A percentile compares a stretch with the other conserved stretches of the same genome.
These are phyloP conservation scores for Odontomyia ornata DNA, from an alignment of 2,888 invertebrate species.

Conservation along the genomic window DNA sequence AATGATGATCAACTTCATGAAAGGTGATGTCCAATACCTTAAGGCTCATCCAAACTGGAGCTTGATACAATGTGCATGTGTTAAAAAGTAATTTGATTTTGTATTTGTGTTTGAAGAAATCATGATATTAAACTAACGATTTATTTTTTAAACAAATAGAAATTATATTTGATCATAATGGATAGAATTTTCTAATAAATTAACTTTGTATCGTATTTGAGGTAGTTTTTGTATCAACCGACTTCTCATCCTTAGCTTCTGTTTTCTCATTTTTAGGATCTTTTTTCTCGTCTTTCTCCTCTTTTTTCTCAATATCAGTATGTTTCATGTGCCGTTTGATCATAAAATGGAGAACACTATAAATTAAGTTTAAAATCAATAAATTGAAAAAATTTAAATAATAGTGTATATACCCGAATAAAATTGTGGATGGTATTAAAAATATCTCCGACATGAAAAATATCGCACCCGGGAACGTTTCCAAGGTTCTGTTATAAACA, in stretches of 20 bases:
- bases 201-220: too few species aligned
- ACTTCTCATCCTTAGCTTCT: neutral
- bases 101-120: neutral
- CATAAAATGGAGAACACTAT: neutral
- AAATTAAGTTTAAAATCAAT: constrained; percentile 7
- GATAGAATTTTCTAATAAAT: too few species aligned
- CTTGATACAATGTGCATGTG: constrained; percentile 39
- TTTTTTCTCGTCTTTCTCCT: neutral
- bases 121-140: constrained; percentile 7
- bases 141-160: neutral
- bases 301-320: too few species aligned
- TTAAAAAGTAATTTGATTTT: neutral
- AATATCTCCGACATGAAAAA: constrained; percentile 35
- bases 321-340: neutral
- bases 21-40: constrained; percentile 40
- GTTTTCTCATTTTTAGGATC: too few species aligned
- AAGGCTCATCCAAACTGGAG: constrained; percentile 47
- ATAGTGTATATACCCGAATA: neutral
- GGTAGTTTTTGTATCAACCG: neutral
- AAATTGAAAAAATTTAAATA: neutral
- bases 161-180: too few species aligned
- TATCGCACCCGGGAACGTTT: constrained; percentile 40
- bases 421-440: constrained; percentile 14
- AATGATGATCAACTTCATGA: constrained; percentile 43
- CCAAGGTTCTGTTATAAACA: constrained; percentile 22